Evolutionary conservation across 2,113 vertebrate species (phyloP).

Genomic region (Morphnarchus princeps): DNA sequence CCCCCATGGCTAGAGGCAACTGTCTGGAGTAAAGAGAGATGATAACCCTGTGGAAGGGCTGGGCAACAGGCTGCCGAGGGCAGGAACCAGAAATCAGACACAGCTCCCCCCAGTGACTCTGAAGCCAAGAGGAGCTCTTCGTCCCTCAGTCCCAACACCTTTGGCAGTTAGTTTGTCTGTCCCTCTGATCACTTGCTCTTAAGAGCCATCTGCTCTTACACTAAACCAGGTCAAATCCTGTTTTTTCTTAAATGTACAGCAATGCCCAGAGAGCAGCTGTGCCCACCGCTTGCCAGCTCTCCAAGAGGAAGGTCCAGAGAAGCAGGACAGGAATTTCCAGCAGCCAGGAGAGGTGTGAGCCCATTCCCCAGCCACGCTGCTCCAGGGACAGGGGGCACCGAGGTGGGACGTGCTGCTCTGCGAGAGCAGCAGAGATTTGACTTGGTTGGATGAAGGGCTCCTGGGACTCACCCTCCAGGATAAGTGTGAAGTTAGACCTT

Average conservation of each 20-base stretch:
- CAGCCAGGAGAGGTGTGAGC: background rate
- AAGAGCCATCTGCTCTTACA: background rate
- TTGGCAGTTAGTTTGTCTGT: background rate
- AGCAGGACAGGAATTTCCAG: background rate
- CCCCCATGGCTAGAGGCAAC: background rate
- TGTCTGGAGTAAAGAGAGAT: background rate
- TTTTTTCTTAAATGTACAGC: background rate
- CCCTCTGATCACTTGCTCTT: background rate
- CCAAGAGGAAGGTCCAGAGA: background rate
- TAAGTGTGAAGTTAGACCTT: background rate
- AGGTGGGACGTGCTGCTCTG: background rate
- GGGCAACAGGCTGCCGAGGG: background rate
- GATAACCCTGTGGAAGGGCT: background rate
- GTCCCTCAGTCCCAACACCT: background rate
- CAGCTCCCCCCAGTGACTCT: background rate
- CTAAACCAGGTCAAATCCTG: too few relatives aligned
- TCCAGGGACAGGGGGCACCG: fast-evolving
- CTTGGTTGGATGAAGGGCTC: background rate
- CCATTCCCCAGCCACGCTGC: fast-evolving
- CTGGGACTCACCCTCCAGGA: background rate
- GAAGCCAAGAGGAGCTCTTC: background rate
- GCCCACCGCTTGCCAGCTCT: fast-evolving
- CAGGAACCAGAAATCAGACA: background rate
- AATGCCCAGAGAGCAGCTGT: too few relatives aligned
- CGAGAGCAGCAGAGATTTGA: background rate